Evolutionary conservation across 2,113 vertebrate species (phyloP).

Genomic region (Tretioscincus oriximinensis): DNA sequence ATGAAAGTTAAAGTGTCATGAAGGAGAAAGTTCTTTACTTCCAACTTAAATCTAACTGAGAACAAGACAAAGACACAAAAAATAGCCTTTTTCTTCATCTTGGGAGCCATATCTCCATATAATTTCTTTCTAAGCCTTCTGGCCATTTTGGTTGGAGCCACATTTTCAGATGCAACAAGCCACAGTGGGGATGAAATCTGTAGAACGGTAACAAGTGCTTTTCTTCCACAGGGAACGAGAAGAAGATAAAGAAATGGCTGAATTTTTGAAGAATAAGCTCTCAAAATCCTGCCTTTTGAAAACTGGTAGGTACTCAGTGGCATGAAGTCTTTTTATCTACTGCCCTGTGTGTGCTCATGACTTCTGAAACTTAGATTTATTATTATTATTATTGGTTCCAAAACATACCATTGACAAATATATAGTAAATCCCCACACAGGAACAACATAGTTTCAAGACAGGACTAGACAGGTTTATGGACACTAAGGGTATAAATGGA

Average conservation of each 20-base stretch:
- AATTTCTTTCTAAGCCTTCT: neutral
- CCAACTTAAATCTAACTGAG: neutral
- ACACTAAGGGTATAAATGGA: too few relatives aligned
- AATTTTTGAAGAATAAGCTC: constrained; percentile 84
- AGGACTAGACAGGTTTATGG: too few relatives aligned
- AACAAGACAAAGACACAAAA: neutral
- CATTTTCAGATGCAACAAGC: neutral
- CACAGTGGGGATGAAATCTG: neutral
- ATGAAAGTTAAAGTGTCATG: too few relatives aligned
- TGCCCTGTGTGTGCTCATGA: neutral
- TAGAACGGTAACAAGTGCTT: neutral
- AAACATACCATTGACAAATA: too few relatives aligned
- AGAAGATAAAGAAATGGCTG: constrained; percentile 89
- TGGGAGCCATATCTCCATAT: neutral
- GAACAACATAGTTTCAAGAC: too few relatives aligned
- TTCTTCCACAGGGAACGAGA: constrained; percentile 78
- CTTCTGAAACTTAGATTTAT: too few relatives aligned
- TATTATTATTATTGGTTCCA: too few relatives aligned
- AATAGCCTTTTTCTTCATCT: neutral
- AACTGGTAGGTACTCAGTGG: constrained; percentile 69
- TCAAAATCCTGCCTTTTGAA: constrained; percentile 75
- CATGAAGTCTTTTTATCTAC: neutral
- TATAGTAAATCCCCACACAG: too few relatives aligned
- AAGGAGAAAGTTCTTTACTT: neutral
- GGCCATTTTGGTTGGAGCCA: neutral